A percentile compares a stretch with the other conserved stretches of the same genome.
Evolutionary conservation across 1,140 invertebrate species (phyloP).

Genomic region (Cyphomyrmex costatus): DNA sequence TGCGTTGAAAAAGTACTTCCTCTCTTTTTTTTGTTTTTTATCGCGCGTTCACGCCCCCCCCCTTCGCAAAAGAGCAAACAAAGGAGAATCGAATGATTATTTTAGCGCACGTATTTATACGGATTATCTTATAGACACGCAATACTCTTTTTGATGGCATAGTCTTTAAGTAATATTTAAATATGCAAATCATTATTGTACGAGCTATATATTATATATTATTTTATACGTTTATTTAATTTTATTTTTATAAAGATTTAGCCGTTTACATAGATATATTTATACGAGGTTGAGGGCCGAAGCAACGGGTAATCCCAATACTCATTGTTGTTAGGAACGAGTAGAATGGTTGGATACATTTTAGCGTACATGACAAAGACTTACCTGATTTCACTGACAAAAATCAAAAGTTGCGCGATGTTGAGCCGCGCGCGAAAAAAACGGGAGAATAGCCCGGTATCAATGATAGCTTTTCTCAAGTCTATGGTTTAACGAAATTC

Average conservation of each 20-base stretch:
- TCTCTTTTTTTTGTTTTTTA: constrained; percentile 78
- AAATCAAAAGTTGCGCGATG: constrained; percentile 70
- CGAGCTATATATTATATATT: constrained; percentile 72
- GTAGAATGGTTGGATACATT: constrained; percentile 78
- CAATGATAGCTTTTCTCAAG: constrained; percentile 42
- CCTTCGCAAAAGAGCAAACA: not conserved
- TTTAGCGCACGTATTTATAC: constrained; percentile 39
- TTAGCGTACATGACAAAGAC: constrained; percentile 71
- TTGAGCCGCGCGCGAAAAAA: constrained; percentile 63
- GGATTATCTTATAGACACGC: constrained; percentile 38
- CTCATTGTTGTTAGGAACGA: constrained; percentile 69
- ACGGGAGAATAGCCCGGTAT: constrained; percentile 58
- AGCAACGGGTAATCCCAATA: constrained; percentile 68
- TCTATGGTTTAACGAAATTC: constrained; percentile 44
- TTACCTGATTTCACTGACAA: constrained; percentile 75
- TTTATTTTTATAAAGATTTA: constrained; percentile 83
- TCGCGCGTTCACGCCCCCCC: not conserved
- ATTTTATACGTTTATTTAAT: constrained; percentile 84
- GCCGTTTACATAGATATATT: constrained; percentile 78
- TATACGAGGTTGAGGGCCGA: constrained; percentile 70
- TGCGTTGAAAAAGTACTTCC: constrained; percentile 76
- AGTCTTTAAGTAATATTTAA: constrained; percentile 72
- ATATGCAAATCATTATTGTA: constrained; percentile 71
- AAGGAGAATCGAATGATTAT: constrained; percentile 27
- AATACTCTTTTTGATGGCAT: constrained; percentile 58